Conservation (phyloP, 2,113 vertebrate genomes). For the Dasyprocta punctata region DNA sequence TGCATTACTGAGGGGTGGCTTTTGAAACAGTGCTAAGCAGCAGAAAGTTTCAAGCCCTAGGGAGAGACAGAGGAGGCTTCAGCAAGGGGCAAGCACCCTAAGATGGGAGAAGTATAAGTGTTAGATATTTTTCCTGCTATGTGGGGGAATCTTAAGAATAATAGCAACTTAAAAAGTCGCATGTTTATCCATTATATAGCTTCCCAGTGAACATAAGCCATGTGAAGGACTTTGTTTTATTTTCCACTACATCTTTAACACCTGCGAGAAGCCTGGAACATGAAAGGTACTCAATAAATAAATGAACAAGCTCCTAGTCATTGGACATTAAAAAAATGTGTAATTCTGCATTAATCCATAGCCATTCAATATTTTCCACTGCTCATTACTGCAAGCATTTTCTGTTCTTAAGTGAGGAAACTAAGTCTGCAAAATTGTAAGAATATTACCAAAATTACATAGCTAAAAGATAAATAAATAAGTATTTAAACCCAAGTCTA, state of each 20-base stretch:
- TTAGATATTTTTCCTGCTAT: neutral
- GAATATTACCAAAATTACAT: neutral
- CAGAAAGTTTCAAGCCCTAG: neutral
- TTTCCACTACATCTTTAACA: neutral
- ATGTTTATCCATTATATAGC: neutral
- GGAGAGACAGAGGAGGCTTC: neutral
- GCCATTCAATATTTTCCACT: neutral
- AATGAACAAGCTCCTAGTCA: neutral
- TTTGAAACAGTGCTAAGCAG: neutral
- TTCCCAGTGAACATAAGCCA: neutral
- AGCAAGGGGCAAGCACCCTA: neutral
- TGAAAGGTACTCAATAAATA: neutral
- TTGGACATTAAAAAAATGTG: neutral
- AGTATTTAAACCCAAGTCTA: neutral
- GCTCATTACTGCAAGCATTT: neutral
- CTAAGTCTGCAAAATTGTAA: neutral
- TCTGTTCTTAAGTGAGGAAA: neutral
- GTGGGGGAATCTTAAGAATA: neutral
- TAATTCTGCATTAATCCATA: neutral
- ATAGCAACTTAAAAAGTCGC: neutral
- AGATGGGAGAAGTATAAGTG: neutral
- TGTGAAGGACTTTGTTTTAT: neutral
- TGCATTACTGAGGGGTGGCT: rapidly evolving
- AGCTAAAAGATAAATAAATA: neutral
- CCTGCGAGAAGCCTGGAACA: neutral